Conservation (phyloP, 2,797 vertebrate genomes). For the Lepus townsendii region DNA sequence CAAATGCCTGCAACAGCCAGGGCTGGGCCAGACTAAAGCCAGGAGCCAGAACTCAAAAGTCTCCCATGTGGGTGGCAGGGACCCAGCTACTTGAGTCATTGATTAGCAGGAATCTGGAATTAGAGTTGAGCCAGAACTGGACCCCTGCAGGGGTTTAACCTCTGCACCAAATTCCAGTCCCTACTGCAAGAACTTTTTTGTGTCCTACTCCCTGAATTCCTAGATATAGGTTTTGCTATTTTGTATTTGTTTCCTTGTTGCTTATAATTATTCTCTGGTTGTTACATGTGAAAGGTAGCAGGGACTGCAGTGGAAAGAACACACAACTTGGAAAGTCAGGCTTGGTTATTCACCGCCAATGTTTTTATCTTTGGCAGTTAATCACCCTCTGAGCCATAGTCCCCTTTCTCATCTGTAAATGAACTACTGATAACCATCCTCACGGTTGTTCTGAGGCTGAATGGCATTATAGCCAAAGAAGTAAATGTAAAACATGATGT, state of each 20-base stretch:
- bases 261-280: neutral
- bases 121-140: too few species aligned
- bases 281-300: slow-evolving; percentile 28
- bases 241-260: slow-evolving; percentile 43
- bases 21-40: too few species aligned
- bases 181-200: too few species aligned
- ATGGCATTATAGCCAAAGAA: neutral
- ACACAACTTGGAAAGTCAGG: slow-evolving; percentile 26
- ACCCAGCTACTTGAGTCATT: too few species aligned
- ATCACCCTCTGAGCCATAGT: neutral
- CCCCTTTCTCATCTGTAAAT: neutral
- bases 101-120: too few species aligned
- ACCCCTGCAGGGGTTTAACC: too few species aligned
- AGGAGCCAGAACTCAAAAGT: too few species aligned
- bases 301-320: neutral
- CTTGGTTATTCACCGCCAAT: neutral
- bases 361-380: neutral
- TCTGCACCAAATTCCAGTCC: too few species aligned
- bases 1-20: too few species aligned
- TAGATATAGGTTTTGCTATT: neutral
- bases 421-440: neutral
- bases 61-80: too few species aligned
- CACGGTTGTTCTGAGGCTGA: neutral
- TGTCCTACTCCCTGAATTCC: too few species aligned
- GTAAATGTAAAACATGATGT: neutral